Evolutionary conservation across 2,888 invertebrate species (phyloP).

Genomic region (Metopia argyrocephala): DNA sequence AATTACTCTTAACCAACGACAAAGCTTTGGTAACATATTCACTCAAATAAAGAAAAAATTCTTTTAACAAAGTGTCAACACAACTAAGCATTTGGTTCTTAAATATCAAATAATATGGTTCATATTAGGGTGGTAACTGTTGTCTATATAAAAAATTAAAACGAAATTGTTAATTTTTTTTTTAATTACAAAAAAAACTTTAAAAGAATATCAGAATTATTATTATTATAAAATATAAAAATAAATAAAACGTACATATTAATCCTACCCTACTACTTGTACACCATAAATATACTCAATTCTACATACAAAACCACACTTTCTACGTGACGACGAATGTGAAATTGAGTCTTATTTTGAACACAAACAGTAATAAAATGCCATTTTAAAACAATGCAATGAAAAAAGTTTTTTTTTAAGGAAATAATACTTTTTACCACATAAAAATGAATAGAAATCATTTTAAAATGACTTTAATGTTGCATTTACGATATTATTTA

Average conservation of each 20-base stretch:
- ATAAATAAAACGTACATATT: no score
- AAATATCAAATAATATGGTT: neutral
- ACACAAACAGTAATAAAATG: neutral
- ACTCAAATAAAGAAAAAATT: neutral
- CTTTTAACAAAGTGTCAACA: neutral
- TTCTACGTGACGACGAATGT: neutral
- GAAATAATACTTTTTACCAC: no score
- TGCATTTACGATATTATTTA: neutral
- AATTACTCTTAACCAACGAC: constrained; percentile 46
- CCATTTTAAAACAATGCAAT: neutral
- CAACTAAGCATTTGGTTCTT: neutral
- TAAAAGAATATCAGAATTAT: no score
- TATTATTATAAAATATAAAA: no score
- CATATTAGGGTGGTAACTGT: no score
- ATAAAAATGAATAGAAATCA: no score
- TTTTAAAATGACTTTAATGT: neutral
- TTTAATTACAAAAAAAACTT: no score
- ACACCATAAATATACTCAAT: neutral
- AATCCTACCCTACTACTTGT: neutral
- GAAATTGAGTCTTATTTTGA: neutral
- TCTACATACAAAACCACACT: neutral
- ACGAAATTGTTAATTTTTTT: no score
- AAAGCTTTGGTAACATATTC: neutral
- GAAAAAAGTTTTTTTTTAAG: neutral
- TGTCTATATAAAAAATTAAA: no score